These are phyloP conservation scores for Epinephelus lanceolatus DNA, from an alignment of 2,113 vertebrate species.

Conservation along the genomic window DNA sequence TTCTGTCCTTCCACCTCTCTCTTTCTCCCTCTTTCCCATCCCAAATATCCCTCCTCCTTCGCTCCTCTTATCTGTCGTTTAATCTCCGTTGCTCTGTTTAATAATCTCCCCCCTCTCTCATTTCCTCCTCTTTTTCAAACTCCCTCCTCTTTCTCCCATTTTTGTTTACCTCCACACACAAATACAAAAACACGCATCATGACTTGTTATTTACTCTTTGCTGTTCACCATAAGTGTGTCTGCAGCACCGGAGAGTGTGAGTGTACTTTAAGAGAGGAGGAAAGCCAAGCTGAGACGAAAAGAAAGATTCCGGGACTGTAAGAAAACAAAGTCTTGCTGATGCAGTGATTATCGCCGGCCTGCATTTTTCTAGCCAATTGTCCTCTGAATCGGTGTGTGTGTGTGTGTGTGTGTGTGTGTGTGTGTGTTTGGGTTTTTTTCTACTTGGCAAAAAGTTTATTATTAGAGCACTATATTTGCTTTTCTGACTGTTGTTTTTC, in stretches of 20 bases:
- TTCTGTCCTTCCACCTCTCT: slow-evolving; percentile 34
- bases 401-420: too few relatives aligned
- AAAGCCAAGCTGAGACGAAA: slow-evolving; percentile 52
- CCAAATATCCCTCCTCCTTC: slow-evolving; percentile 8
- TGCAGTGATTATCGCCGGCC: slow-evolving; percentile 58
- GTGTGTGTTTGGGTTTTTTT: slow-evolving; percentile 6
- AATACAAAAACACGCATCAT: slow-evolving; percentile 47
- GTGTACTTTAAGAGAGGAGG: slow-evolving; percentile 1
- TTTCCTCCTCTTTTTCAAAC: slow-evolving; percentile 54
- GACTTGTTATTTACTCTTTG: slow-evolving; percentile 30
- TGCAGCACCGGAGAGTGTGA: neutral
- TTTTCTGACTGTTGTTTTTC: slow-evolving; percentile 51
- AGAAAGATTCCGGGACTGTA: slow-evolving; percentile 58
- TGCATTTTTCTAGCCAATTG: slow-evolving; percentile 48
- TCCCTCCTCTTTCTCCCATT: slow-evolving; percentile 4
- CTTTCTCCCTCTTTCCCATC: slow-evolving; percentile 30
- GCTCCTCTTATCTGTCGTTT: slow-evolving; percentile 43
- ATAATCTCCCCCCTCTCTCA: slow-evolving; percentile 51
- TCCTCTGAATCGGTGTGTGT: slow-evolving; percentile 40
- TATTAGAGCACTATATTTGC: slow-evolving; percentile 48
- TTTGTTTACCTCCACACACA: slow-evolving; percentile 55
- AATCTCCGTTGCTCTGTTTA: slow-evolving; percentile 48
- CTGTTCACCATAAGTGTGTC: neutral
- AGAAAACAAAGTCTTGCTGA: slow-evolving; percentile 74
- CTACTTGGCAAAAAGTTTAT: slow-evolving; percentile 35